phyloP scores from a whole-genome alignment of 2,113 vertebrate genomes.

The Cynoglossus semilaevis region DNA sequence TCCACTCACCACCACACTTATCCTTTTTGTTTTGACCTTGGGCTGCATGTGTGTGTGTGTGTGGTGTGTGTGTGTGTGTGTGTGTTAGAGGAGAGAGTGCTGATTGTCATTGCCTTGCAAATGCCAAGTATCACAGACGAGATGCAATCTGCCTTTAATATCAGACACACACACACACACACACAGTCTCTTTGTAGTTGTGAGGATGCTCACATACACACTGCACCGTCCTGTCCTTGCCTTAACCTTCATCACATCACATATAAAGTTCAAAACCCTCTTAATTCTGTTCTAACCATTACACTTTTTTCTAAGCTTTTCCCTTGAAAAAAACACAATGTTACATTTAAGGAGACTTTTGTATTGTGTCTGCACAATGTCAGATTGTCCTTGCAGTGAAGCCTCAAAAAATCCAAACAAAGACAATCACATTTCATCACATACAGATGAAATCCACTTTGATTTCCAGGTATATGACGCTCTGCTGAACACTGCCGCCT shows the following conservation, averaged over 20 bases:
- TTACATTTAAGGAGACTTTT: no score
- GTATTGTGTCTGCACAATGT: no score
- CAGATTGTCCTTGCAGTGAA: no score
- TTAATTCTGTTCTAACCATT: no score
- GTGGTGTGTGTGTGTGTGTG: conserved; percentile 11
- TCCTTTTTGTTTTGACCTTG: conserved; percentile 60
- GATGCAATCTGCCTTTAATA: conserved; percentile 28
- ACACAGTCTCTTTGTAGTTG: not conserved
- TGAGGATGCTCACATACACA: not conserved
- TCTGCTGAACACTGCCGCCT: not conserved
- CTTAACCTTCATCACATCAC: no score
- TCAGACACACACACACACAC: not conserved
- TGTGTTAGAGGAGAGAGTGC: conserved; percentile 24
- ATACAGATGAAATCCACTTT: not conserved
- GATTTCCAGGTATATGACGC: not conserved
- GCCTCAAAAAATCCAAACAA: no score
- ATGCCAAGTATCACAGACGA: conserved; percentile 26
- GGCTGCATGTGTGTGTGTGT: conserved; percentile 19
- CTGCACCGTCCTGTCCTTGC: no score
- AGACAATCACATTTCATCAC: no score
- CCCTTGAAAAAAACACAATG: no score
- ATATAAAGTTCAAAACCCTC: no score
- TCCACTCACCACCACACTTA: conserved; percentile 21
- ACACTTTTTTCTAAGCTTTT: no score
- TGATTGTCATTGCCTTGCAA: conserved; percentile 38